Evolutionary conservation across 2,113 vertebrate species (phyloP), one percentile per base, ranked within the genome.

Genomic region (Macrotis lagotis): DNA sequence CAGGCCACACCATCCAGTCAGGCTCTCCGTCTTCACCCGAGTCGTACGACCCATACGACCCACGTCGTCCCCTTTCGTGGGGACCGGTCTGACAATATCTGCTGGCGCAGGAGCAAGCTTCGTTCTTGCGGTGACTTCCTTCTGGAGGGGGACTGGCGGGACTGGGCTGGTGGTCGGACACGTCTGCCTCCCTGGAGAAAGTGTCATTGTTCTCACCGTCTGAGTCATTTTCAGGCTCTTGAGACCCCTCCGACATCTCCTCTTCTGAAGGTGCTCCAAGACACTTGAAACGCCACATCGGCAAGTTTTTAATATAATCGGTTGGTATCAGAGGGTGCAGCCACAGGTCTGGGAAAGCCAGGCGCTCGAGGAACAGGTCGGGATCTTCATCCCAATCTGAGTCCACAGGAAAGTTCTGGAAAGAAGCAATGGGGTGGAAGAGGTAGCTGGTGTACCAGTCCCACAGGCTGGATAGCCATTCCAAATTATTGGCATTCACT

Each of bases 391-490:
- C 99, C 99, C 99, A 99, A 92, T 99, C 99, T 0, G 99, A 99
- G 92, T 99, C 98, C 92, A 99, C 98, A 53, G 99, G 99, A 48
- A 99, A 98, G 96, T 99, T 99, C 94, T 99, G 99, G n/a, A 99
- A 98, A 26, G 99, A 99, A 93, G 99, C 98, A 4, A 99, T 99
- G 0, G 99, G 99, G 96, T 99, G 99, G 96, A 99, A 99, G 96
- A 99, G 98, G 97, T 99, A 99, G 98, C 99, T 99, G 14, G 99
- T 99, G 97, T 99, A 99, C 99, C 99, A 99, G 98, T 99, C 99
- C 99, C 99, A 99, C 95, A 99, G 98, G 95, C 99, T 99, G 1
- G 99, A 99, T 88, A 99, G 97, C 99, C 99, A 99, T 96, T 99
- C 99, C 59, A 99, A 97, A 94, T 99, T 99, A 96, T 99, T 99